These are phyloP conservation scores for Drosophila saltans DNA, from an alignment of 1,140 invertebrate genomes.

Conservation along the genomic window DNA sequence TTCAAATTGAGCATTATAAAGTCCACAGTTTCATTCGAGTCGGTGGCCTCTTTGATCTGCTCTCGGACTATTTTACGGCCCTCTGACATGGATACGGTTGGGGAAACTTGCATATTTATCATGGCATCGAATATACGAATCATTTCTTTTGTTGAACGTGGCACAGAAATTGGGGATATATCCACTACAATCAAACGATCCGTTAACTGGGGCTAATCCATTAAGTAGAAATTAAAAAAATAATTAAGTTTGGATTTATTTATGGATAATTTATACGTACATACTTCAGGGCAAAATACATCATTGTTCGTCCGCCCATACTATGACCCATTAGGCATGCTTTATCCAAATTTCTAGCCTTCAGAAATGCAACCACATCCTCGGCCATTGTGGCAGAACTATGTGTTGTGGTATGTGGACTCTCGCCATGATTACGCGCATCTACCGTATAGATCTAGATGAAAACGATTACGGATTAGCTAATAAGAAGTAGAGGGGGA, in stretches of 20 bases:
- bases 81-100: constrained; percentile 86
- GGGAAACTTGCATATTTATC: constrained; percentile 85
- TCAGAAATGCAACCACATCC: constrained; percentile 87
- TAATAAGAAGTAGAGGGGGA: background rate
- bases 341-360: constrained; percentile 84
- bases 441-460: constrained; percentile 89
- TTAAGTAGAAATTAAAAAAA: constrained; percentile 11
- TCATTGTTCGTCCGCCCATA: constrained; percentile 94
- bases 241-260: background rate
- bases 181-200: constrained; percentile 93
- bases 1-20: constrained; percentile 84
- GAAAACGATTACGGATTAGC: background rate
- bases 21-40: constrained; percentile 83
- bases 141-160: constrained; percentile 87
- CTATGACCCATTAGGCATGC: constrained; percentile 92
- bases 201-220: constrained; percentile 88
- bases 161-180: constrained; percentile 89
- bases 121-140: constrained; percentile 87
- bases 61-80: constrained; percentile 86
- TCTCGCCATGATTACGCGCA: constrained; percentile 96
- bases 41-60: constrained; percentile 83
- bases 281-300: constrained; percentile 90
- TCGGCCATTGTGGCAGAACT: constrained; percentile 88
- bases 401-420: constrained; percentile 89
- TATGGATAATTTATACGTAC: constrained; percentile 65